Evolutionary conservation across 2,113 vertebrate species (phyloP).

Genomic region (Marcusenius ussheri): DNA sequence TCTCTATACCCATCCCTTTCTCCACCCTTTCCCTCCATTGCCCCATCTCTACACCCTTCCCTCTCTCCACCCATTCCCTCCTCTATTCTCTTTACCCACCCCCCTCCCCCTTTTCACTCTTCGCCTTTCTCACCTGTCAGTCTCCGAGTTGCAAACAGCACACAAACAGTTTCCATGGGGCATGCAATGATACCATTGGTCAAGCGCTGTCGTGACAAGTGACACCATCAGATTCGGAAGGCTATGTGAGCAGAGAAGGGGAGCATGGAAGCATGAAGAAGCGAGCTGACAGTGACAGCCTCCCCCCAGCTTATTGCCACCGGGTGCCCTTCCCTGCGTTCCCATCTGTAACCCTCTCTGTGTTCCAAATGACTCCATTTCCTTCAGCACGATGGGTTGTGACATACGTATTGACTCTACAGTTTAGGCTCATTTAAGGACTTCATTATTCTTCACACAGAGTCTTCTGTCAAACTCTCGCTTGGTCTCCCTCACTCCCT

Average conservation of each 20-base stretch:
- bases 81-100: not conserved
- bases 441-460: conserved; percentile 26
- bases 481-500: conserved; percentile 10
- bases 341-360: conserved; percentile 13
- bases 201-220: not conserved
- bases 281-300: not conserved
- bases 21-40: not conserved
- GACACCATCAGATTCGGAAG: not conserved
- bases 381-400: conserved; percentile 31
- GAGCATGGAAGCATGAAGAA: not conserved
- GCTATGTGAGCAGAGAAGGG: not conserved
- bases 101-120: not conserved
- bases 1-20: not conserved
- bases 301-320: not conserved
- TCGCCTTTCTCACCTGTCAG: not conserved
- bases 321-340: not conserved
- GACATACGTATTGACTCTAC: conserved; percentile 32
- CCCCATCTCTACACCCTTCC: not conserved
- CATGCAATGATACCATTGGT: not conserved
- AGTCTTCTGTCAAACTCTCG: conserved; percentile 25
- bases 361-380: conserved; percentile 29
- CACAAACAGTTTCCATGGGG: not conserved
- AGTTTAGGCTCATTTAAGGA: conserved; percentile 37
- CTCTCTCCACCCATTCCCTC: conserved; percentile 10
- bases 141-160: not conserved